These are phyloP conservation scores for Meteorus cinctellus DNA, from an alignment of 2,888 invertebrate genomes.

Conservation along the genomic window DNA sequence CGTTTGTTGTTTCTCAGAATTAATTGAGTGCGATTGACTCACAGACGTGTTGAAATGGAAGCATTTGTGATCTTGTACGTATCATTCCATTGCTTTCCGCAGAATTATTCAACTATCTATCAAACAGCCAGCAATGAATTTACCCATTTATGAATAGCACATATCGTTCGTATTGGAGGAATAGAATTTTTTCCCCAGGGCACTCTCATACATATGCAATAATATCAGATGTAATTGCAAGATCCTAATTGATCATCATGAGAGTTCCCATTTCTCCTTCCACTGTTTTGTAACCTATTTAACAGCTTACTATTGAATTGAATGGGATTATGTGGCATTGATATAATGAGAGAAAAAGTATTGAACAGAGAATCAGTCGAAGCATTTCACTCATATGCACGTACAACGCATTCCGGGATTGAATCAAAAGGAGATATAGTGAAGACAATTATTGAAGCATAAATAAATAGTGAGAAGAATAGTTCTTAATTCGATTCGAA, in stretches of 20 bases:
- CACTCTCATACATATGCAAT: not conserved
- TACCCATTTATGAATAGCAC: too few species aligned
- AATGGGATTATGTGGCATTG: not conserved
- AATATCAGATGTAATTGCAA: not conserved
- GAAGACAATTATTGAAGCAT: not conserved
- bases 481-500: not conserved
- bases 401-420: not conserved
- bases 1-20: too few species aligned
- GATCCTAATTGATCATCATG: not conserved
- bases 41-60: too few species aligned
- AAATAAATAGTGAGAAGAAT: conserved; percentile 1
- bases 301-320: not conserved
- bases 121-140: too few species aligned
- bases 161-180: too few species aligned
- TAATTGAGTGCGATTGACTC: too few species aligned
- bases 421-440: not conserved
- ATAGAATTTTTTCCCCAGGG: too few species aligned
- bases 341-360: not conserved
- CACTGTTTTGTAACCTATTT: not conserved
- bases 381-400: not conserved
- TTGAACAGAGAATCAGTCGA: not conserved
- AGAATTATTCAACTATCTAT: too few species aligned
- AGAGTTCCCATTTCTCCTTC: not conserved
- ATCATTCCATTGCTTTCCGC: too few species aligned
- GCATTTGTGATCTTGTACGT: too few species aligned